Evolutionary conservation across 1,140 invertebrate species (phyloP).

Genomic region (Bombus pascuorum): DNA sequence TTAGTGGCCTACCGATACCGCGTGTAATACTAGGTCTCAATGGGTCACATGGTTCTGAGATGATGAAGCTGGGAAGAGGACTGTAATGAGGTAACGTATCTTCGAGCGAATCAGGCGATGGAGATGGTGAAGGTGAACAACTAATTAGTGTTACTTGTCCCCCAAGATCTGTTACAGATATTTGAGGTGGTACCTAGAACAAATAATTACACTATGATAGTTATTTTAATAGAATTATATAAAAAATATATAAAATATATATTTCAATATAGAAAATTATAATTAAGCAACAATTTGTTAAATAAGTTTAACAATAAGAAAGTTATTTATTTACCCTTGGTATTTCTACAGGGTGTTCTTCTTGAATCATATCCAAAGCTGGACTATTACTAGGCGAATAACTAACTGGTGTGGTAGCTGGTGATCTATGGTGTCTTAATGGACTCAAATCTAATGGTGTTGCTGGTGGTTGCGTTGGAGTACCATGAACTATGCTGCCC

Average conservation of each 20-base stretch:
- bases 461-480: conserved; percentile 79
- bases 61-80: conserved; percentile 86
- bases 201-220: conserved; percentile 24
- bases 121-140: conserved; percentile 83
- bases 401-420: conserved; percentile 81
- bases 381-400: conserved; percentile 84
- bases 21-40: conserved; percentile 90
- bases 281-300: conserved; percentile 28
- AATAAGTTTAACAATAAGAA: background rate
- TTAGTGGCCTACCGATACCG: conserved; percentile 86
- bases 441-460: conserved; percentile 81
- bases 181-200: conserved; percentile 88
- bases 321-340: conserved; percentile 75
- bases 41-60: conserved; percentile 88
- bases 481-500: conserved; percentile 81
- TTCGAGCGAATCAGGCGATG: conserved; percentile 79
- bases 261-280: conserved; percentile 1
- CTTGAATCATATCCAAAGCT: conserved; percentile 93
- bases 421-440: conserved; percentile 80
- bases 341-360: conserved; percentile 86
- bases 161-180: conserved; percentile 94
- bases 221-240: background rate
- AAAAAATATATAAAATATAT: no score
- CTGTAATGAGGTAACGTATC: conserved; percentile 77
- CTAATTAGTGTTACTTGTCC: conserved; percentile 90